Base-by-base conservation (phyloP, 2,797 vertebrate genomes). In the Acanthurus lineatus region DNA sequence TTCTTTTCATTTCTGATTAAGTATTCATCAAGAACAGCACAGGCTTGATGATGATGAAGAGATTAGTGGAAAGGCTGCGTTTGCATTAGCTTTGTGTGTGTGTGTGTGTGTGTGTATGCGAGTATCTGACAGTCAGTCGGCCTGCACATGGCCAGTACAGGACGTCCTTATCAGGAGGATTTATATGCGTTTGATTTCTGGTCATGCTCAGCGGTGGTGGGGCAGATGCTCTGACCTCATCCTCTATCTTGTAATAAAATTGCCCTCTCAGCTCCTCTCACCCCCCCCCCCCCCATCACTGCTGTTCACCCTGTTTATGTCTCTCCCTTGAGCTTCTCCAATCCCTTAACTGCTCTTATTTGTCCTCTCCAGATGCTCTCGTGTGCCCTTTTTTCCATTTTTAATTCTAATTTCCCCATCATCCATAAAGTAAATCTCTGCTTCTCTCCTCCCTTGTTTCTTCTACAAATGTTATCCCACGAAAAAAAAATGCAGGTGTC, bases 111-210 rank as follows among this genome's bases (percentile, higher is more conserved):
- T 62, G 73, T 58, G 56, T n/a, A n/a, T n/a, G n/a, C n/a, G 51
- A 15, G 20, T 42, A 68, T 75, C 58, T 79, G 51, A 48, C 20
- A 14, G 15, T 57, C 28, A 53, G 60, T 25, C 53, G 32, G 64
- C 67, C 64, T 42, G 42, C 49, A 25, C 51, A 54, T n/a, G 14
- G 73, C 49, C 81, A 88, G 84, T 77, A 83, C 86, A 90, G 82
- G 80, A 83, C 45, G 68, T 92, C 77, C 90, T 87, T 83, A 87
- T 83, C 86, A 53, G 60, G 64, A 84, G 85, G 84, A 88, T 92
- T 94, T 90, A 91, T 82, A 74, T 59, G 67, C 70, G 74, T 90
- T 89, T 92, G 81, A 93, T 90, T 89, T 84, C 80, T 91, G 84
- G 57, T 86, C 86, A 84, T 81, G 80, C 44, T 69, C 77, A 64